Evolutionary conservation across 2,797 vertebrate species (phyloP), one percentile per base, ranked within the genome.

Genomic region (Poeciliopsis turneri): DNA sequence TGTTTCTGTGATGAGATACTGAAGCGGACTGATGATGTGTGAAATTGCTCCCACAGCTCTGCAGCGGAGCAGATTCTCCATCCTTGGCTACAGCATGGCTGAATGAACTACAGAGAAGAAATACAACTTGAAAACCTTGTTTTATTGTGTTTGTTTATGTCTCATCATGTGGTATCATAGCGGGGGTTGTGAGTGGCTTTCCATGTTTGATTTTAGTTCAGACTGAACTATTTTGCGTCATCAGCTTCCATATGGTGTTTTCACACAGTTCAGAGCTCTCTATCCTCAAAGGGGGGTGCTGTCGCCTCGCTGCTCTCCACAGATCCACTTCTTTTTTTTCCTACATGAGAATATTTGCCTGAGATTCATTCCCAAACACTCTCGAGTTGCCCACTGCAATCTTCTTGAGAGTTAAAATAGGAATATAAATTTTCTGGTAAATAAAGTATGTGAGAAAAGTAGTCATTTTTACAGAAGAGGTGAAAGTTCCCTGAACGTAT

Each of bases 41-140:
- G 93, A 92, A 93, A 93, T 93, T 73, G 85, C 83, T 92, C 90
- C 90, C 79, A 76, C 95, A 98, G 98, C 95, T 88, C 95, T 98
- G 89, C 95, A 95, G 77, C 98, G 97, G 97, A 96, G 87, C 80
- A 95, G 51, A 28, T 97, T 98, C 92, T 97, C 96, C 75, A 90
- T 99, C 87, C 91, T 98, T 78, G 96, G 95, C 85, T 98, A 98
- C 94, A 99, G 98, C 86, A 97, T 98, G 93, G 97, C 97, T 99
- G 95, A 98, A 97, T 83, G 73, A 81, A 72, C 82, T 66, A 55
- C 41, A 75, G 73, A 47, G 53, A 49, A 73, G 23, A 25, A 55
- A 59, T 5, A 5, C 5, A 78, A 51, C 61, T 30, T 78, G 51
- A 1, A 74, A 77, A 78, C 72, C 57, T 0, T 30, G 2, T 79